Conservation (phyloP, 2,113 vertebrate species). For the Connochaetes taurinus region DNA sequence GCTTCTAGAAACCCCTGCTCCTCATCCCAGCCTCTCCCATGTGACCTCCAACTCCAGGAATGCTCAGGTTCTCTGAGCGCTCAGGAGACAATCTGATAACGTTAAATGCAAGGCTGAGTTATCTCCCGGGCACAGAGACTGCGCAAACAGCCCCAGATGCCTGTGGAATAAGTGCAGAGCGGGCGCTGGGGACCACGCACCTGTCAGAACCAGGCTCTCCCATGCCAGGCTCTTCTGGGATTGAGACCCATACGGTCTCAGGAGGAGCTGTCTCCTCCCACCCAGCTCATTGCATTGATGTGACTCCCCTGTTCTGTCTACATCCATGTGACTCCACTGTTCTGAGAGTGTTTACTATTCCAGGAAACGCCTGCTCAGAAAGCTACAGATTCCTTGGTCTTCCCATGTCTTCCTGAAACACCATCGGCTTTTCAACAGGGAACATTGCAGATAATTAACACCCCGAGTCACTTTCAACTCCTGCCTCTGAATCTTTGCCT, state of each 20-base stretch:
- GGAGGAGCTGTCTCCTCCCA: background rate
- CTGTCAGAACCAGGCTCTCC: background rate
- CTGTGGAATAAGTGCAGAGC: accelerated
- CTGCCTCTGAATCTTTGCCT: background rate
- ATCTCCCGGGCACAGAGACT: background rate
- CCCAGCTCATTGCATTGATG: accelerated
- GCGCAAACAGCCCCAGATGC: background rate
- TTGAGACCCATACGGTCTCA: background rate
- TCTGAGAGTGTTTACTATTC: background rate
- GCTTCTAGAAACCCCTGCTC: background rate
- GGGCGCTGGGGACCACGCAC: background rate
- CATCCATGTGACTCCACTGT: accelerated
- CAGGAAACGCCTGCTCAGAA: background rate
- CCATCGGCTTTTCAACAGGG: background rate
- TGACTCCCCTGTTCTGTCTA: background rate
- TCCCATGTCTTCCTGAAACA: background rate
- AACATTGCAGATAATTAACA: background rate
- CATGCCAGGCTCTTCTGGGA: background rate
- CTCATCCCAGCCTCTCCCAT: background rate
- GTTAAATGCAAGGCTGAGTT: background rate
- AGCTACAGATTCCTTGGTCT: background rate
- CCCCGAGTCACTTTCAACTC: background rate
- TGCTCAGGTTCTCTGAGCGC: background rate
- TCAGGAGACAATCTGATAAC: background rate
- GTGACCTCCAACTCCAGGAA: background rate